Conservation (phyloP, 2,797 vertebrate genomes). For the Decapterus maruadsi region DNA sequence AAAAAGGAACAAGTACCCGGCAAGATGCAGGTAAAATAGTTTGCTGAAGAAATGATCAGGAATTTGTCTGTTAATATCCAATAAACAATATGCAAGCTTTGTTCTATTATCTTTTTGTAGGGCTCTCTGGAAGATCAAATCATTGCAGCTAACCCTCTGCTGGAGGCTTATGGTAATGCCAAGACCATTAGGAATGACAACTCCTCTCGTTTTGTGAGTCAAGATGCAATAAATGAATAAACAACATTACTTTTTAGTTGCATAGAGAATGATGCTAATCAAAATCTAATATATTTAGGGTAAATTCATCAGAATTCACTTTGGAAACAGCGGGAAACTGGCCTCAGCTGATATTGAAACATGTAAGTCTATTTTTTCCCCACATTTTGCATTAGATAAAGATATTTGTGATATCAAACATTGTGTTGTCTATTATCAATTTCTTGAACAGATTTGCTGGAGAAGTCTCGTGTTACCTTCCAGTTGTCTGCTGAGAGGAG, state of each 20-base stretch:
- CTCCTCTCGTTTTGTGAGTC: conserved; percentile 82
- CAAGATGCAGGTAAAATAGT: conserved; percentile 67
- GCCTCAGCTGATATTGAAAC: conserved; percentile 70
- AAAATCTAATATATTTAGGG: conserved; percentile 32
- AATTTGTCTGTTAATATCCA: no score
- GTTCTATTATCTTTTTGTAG: conserved; percentile 61
- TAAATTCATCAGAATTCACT: conserved; percentile 66
- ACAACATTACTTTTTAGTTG: no score
- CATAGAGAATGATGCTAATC: no score
- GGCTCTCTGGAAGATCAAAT: conserved; percentile 90
- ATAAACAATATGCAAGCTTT: no score
- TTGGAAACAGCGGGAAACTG: conserved; percentile 51
- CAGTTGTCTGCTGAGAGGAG: no score
- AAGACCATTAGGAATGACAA: conserved; percentile 93
- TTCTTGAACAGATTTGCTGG: not conserved
- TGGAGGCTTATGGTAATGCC: conserved; percentile 92
- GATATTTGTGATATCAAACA: no score
- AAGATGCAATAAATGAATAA: no score
- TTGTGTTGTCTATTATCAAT: no score
- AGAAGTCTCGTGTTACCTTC: no score
- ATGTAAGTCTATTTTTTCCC: conserved; percentile 31
- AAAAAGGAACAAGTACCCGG: conserved; percentile 52
- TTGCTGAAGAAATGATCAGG: no score
- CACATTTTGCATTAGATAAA: no score
- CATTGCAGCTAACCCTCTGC: conserved; percentile 88